Percentiles rank a stretch among this genome's conserved stretches.
Evolutionary conservation across 2,888 invertebrate species (phyloP).

Genomic region (Chrysotoxum bicinctum): DNA sequence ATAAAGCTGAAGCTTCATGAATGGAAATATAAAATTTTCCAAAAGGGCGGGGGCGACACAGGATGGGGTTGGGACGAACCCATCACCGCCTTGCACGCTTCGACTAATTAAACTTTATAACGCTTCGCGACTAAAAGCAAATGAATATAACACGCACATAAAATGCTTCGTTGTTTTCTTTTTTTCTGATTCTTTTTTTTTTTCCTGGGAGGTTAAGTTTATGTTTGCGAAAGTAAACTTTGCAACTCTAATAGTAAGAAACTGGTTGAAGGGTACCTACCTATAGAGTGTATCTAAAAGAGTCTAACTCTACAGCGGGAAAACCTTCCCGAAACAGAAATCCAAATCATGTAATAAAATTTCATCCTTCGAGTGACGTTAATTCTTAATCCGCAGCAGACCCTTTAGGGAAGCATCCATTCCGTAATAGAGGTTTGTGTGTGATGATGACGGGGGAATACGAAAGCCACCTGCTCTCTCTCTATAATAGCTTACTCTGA

Average conservation of each 20-base stretch:
- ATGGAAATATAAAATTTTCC: constrained; percentile 43
- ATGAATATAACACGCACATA: constrained; percentile 66
- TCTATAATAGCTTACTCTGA: constrained; percentile 21
- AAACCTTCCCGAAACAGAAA: constrained; percentile 34
- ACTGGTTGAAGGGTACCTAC: background rate
- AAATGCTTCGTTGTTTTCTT: constrained; percentile 29
- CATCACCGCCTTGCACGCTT: constrained; percentile 24
- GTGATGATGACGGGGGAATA: background rate
- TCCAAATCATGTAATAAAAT: constrained; percentile 60
- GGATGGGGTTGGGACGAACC: background rate
- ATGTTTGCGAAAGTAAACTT: background rate
- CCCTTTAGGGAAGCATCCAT: constrained; percentile 28
- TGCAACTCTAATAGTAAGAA: background rate
- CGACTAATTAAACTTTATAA: constrained; percentile 72
- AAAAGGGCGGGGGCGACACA: background rate
- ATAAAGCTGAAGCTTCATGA: constrained; percentile 31
- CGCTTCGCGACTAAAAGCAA: constrained; percentile 68
- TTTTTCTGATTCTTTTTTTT: background rate
- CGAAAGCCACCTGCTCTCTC: constrained; percentile 59
- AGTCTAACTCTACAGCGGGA: background rate
- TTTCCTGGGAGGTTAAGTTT: background rate
- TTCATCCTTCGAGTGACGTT: constrained; percentile 49
- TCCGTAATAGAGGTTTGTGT: background rate
- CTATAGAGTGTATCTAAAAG: background rate
- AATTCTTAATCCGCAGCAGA: constrained; percentile 58